phyloP scores from a whole-genome alignment of 1,140 invertebrate genomes.

The Brachionus angularis region DNA sequence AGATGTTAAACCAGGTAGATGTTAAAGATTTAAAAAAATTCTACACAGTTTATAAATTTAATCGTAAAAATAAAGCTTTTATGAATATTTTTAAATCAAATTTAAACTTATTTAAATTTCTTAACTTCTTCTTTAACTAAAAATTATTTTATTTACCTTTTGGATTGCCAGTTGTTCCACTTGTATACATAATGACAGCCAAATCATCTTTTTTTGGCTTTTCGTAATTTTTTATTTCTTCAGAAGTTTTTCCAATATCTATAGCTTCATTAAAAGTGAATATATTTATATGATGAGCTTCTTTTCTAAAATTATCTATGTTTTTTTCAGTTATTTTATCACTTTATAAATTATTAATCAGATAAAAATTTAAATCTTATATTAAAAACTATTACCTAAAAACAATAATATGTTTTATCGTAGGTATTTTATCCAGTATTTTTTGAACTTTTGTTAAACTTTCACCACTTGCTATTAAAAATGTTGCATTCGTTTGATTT shows the following conservation, averaged over 20 bases:
- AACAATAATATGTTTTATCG: constrained; percentile 21
- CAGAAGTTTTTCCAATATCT: constrained; percentile 6
- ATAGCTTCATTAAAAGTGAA: neutral
- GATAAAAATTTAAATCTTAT: neutral
- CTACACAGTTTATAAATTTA: too few species aligned
- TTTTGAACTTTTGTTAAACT: constrained; percentile 15
- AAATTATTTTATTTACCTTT: constrained; percentile 51
- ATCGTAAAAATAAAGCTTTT: too few species aligned
- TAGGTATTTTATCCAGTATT: constrained; percentile 26
- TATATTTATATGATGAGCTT: neutral
- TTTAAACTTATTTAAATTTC: neutral
- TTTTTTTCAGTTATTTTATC: neutral
- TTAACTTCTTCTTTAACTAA: neutral
- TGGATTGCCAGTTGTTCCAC: constrained; percentile 57
- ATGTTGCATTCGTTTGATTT: constrained; percentile 9
- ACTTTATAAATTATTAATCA: neutral
- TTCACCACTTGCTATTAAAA: constrained; percentile 33
- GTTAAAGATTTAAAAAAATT: too few species aligned
- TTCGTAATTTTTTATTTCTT: neutral
- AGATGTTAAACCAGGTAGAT: too few species aligned
- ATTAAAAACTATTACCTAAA: neutral
- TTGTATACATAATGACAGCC: constrained; percentile 60
- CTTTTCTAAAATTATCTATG: neutral
- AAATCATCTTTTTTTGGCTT: constrained; percentile 49
- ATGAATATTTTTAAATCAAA: too few species aligned